Base-by-base conservation (phyloP, 1,140 invertebrate genomes). In the Trypoxylus dichotomus region DNA sequence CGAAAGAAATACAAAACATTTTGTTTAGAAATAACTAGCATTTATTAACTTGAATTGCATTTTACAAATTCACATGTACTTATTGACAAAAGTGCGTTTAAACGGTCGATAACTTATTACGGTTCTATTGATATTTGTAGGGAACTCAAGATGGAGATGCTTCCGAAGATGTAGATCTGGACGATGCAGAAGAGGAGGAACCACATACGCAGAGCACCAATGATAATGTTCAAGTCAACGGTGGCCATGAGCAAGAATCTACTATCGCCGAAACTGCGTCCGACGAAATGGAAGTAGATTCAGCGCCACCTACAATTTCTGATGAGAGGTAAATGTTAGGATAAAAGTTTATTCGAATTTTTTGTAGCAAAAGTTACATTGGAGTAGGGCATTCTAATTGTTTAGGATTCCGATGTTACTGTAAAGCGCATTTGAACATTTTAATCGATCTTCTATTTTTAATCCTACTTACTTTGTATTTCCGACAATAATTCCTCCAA, bases 171-270 rank as follows among this genome's bases (percentile, higher is more conserved):
- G 24, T 24, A 21, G 58, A 60, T 54, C 25, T 43, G n/a, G 74
- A 75, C 24, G 74, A 75, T 19, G 32, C 10, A 43, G 74, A 75
- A 25, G 74, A 54, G 24, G 74, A 24, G 11, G 25, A 43, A 10
- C 63, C 63, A 6, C 63, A 27, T 29, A 75, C 41, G 2, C 42
- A 75, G 43, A 24, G 2, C 43, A n/a, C 41, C 21, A 43, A n/a
- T 54, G 15, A 15, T 43, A 15, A 27, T 7, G 3, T 74, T 37
- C 11, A 75, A 42, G 13, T n/a, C 79, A 74, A 82, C 76, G 76
- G 79, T 77, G 15, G 15, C 47, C 15, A 37, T 37, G 32, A 37
- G 2, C 32, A 37, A 37, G 32, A 37, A 37, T 37, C 47, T 54
- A 54, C 47, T 19, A 54, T 54, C 21, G 21, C 24, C 11, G 60